A percentile compares a stretch with the other conserved stretches of the same genome.
These are phyloP conservation scores for Drosophila atroscutellata DNA, from an alignment of 2,888 invertebrate species.

Conservation along the genomic window DNA sequence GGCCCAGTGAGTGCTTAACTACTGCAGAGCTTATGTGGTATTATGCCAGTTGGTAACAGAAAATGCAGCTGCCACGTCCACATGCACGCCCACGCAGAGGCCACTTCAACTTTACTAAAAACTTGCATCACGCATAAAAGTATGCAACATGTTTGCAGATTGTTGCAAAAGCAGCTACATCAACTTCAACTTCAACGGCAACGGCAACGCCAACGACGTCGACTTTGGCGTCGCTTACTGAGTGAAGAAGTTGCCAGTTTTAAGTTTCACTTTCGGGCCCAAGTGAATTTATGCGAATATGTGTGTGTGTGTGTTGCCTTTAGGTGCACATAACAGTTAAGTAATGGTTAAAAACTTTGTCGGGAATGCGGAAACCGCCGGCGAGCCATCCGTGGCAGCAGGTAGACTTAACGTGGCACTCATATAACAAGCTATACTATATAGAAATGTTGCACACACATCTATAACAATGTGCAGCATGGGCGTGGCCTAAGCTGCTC, in stretches of 20 bases:
- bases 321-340: constrained; percentile 80
- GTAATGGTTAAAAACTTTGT: constrained; percentile 77
- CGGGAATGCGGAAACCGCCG: constrained; percentile 26
- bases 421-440: constrained; percentile 50
- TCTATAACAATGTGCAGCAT: constrained; percentile 59
- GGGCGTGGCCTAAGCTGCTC: constrained; percentile 70
- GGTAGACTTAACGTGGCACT: constrained; percentile 62
- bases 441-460: constrained; percentile 45
- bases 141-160: constrained; percentile 76
- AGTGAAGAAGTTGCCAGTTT: constrained; percentile 66
- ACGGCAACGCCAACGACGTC: constrained; percentile 32
- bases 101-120: constrained; percentile 44
- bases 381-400: constrained; percentile 35
- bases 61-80: constrained; percentile 5
- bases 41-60: constrained; percentile 5
- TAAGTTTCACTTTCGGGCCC: constrained; percentile 80
- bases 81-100: neutral
- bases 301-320: constrained; percentile 54
- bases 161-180: constrained; percentile 61
- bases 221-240: constrained; percentile 36
- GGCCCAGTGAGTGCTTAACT: neutral
- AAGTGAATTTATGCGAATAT: constrained; percentile 70
- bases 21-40: neutral
- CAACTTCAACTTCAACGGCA: constrained; percentile 31
- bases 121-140: constrained; percentile 64